These are phyloP conservation scores for Malaclemys terrapin DNA, from an alignment of 2,113 vertebrate genomes.

Conservation along the genomic window DNA sequence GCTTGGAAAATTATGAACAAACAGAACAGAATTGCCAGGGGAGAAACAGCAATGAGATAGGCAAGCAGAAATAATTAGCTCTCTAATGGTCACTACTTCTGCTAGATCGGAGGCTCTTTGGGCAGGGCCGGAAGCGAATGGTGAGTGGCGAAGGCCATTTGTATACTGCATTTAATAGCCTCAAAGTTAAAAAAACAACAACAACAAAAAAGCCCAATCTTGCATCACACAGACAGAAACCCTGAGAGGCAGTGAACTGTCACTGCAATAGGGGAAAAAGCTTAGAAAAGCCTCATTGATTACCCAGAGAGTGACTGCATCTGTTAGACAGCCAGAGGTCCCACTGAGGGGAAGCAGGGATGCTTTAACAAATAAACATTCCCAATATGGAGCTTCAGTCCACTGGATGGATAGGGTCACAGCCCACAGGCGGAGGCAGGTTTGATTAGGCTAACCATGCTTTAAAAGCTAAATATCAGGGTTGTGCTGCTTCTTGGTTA, in stretches of 20 bases:
- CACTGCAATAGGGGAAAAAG: neutral
- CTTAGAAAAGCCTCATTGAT: neutral
- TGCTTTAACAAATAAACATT: neutral
- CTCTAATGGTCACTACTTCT: constrained; percentile 4
- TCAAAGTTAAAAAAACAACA: neutral
- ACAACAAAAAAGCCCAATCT: neutral
- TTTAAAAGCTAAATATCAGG: neutral
- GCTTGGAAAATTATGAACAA: constrained; percentile 58
- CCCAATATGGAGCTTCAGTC: neutral
- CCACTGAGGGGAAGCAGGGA: neutral
- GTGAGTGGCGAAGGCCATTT: neutral
- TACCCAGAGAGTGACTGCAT: neutral
- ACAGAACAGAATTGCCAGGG: constrained; percentile 4
- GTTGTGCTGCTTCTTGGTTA: neutral
- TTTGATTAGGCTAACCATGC: neutral
- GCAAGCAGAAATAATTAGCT: constrained; percentile 56
- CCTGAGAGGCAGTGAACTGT: neutral
- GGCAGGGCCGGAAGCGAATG: constrained; percentile 8
- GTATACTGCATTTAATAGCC: neutral
- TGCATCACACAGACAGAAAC: neutral
- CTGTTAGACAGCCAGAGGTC: neutral
- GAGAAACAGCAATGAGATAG: neutral
- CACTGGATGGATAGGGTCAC: neutral
- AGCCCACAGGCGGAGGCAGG: neutral
- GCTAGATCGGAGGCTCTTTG: neutral